Evolutionary conservation across 1,140 invertebrate genomes (phyloP).

Genomic region (Hirudo medicinalis): DNA sequence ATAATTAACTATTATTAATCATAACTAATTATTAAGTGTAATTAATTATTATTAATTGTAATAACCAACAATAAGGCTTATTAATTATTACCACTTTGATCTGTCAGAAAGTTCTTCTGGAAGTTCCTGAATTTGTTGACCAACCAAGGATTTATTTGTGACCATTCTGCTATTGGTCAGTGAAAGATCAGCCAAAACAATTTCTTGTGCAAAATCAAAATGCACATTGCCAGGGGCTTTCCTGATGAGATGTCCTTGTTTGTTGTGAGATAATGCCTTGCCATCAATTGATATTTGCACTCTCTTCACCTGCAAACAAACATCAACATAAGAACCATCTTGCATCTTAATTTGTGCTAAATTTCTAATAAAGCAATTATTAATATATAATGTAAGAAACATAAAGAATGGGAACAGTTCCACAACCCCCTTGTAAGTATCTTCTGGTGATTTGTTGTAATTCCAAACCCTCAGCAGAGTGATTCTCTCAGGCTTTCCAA

Average conservation of each 20-base stretch:
- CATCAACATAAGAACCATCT: too few relatives aligned
- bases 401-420: neutral
- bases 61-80: too few relatives aligned
- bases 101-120: too few relatives aligned
- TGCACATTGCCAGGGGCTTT: constrained; percentile 57
- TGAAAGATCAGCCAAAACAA: constrained; percentile 38
- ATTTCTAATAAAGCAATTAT: too few relatives aligned
- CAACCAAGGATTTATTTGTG: neutral
- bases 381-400: neutral
- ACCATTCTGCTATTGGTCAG: neutral
- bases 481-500: constrained; percentile 33
- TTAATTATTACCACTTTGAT: too few relatives aligned
- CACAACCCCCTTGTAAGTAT: constrained; percentile 57
- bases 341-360: too few relatives aligned
- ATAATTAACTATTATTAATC: too few relatives aligned
- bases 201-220: constrained; percentile 60
- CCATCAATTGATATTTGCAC: constrained; percentile 38
- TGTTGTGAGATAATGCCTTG: constrained; percentile 33
- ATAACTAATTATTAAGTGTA: too few relatives aligned
- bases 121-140: too few relatives aligned
- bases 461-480: constrained; percentile 59
- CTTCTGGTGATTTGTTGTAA: constrained; percentile 60
- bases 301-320: constrained; percentile 33
- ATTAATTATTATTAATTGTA: too few relatives aligned
- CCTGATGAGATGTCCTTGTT: constrained; percentile 46